phyloP scores from a whole-genome alignment of 2,888 invertebrate species.

The Drepana falcataria region DNA sequence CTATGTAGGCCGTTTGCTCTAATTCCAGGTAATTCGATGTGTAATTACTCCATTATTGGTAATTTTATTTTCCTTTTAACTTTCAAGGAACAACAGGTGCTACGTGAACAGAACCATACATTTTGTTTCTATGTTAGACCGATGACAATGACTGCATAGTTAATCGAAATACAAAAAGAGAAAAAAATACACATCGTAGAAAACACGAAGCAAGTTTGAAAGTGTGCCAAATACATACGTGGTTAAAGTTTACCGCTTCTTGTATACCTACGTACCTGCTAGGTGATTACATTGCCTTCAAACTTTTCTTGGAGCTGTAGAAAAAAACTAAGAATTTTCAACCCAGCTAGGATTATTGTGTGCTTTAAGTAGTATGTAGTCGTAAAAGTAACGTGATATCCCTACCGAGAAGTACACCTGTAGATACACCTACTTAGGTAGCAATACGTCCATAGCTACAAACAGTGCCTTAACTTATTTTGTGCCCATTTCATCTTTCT shows the following conservation, averaged over 20 bases:
- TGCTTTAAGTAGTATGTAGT: too few relatives aligned
- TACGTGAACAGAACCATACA: constrained; percentile 15
- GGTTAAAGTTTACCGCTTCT: constrained; percentile 43
- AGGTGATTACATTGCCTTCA: constrained; percentile 37
- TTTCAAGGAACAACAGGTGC: too few relatives aligned
- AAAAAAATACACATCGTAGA: constrained; percentile 30
- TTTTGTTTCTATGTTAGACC: constrained; percentile 10
- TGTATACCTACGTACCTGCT: constrained; percentile 15
- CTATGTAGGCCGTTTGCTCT: too few relatives aligned
- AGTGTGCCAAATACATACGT: constrained; percentile 48
- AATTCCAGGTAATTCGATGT: too few relatives aligned
- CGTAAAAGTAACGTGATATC: too few relatives aligned
- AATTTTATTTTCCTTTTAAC: too few relatives aligned
- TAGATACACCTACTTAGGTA: too few relatives aligned
- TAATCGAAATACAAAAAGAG: constrained; percentile 42
- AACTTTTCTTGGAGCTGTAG: constrained; percentile 20
- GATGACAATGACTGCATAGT: constrained; percentile 38
- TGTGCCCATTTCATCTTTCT: too few relatives aligned
- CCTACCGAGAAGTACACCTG: too few relatives aligned
- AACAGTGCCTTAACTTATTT: too few relatives aligned
- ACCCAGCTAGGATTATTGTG: not conserved
- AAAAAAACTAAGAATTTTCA: constrained; percentile 13
- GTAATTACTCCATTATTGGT: too few relatives aligned
- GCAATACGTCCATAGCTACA: too few relatives aligned
- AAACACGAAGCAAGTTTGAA: constrained; percentile 41